Evolutionary conservation across 2,888 invertebrate genomes (phyloP), one percentile per base, ranked within the genome.

Genomic region (Lathronympha strigana): DNA sequence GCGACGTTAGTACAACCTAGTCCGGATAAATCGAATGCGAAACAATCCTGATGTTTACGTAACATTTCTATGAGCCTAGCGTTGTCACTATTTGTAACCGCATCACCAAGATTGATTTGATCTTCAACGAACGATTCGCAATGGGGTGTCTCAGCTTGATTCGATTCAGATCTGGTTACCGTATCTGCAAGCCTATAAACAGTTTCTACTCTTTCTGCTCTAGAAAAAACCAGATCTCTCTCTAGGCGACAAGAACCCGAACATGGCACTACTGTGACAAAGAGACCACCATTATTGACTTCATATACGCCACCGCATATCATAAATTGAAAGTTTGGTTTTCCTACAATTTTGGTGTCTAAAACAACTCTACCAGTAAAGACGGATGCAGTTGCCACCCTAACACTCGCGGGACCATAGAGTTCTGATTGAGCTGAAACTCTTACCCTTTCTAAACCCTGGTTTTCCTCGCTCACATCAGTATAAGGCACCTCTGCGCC

Each of bases 331-430:
- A 53, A 13, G 19, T 38, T 40, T 0, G 63, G 67, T 19, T 63
- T 67, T 11, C 67, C 67, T 6, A 60, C 63, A 2, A 67, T 28
- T 13, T 47, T 60, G 11, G 31, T 60, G 4, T 63, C 23, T n/a
- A 64, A 5, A 11, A 64, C 2, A 0, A 58, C 23, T 15, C 6
- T 45, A 13, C 58, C 58, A 9, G 19, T 31, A 25, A 58, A 40
- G 0, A 1, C 4, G 4, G 50, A 13, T 6, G 6, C 45, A 4
- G 43, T 55, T 11, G 43, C 40, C 1, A 50, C 45, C 9, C 33
- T 58, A n/a, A 63, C 47, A 11, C 40, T 33, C 2, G 43, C 54
- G 11, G 54, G 6, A 38, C 64, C 64, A 21, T 2, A 58, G 0
- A 61, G 11, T 3, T 19, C 23, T 17, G 4, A 8, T n/a, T 1